Evolutionary conservation across 2,797 vertebrate species (phyloP), one percentile per base, ranked within the genome.

Genomic region (Alcedo quadribrachys): DNA sequence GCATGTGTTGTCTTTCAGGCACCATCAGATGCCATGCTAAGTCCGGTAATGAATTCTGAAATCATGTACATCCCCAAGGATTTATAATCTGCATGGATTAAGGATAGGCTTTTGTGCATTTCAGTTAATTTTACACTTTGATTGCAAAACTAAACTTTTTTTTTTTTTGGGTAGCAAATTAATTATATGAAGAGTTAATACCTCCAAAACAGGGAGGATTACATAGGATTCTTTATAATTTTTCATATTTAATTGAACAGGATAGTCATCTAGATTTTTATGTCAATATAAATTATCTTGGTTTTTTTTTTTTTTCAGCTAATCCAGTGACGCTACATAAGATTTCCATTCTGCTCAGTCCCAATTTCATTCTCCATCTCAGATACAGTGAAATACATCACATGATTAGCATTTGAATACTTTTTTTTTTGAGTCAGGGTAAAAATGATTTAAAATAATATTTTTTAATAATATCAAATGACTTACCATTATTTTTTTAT

Each of bases 401-500:
- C 17, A 81, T 22, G 11, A 77, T 65, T 25, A 84, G 7, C n/a
- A 81, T 79, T 76, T 79, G 70, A 84, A 86, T 73, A 55, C 12
- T 0, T 2, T 57, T 62, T 86, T 76, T 87, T 75, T 35, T 18
- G 13, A 24, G 48, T 66, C 10, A 86, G 28, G 75, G 8, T 63
- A 86, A 82, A 74, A 89, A 65, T 11, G 9, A 77, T 83, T 82
- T 90, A 15, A 85, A 79, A 65, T 14, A 48, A 90, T 66, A 62
- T 61, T 40, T 93, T 89, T 94, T 81, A 79, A 85, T 77, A 46
- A 22, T 81, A 80, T 77, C 30, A 85, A 75, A 68, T 65, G 4
- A 80, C 45, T 62, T 91, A 84, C 11, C 27, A 57, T 42, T 40
- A 65, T 68, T 57, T 61, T 87, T 84, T 74, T 74, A 80, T 65